These are phyloP conservation scores for Prunella strophiata DNA, from an alignment of 2,797 vertebrate genomes.

Conservation along the genomic window DNA sequence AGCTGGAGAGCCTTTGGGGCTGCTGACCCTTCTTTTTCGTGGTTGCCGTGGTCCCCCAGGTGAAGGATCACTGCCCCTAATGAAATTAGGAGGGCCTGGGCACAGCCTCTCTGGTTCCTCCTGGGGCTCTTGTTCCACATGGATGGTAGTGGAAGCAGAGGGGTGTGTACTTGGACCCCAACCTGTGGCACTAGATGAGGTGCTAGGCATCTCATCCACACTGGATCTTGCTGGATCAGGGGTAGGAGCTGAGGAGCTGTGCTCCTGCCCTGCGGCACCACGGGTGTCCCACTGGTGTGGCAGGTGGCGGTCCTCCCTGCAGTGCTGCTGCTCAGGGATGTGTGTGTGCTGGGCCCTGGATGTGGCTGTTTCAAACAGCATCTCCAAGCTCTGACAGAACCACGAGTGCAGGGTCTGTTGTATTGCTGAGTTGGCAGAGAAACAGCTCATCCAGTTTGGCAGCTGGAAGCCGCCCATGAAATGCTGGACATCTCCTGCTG, in stretches of 20 bases:
- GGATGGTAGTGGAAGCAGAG: not conserved
- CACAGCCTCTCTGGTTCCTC: not conserved
- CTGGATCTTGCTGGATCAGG: not conserved
- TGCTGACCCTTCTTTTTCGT: not conserved
- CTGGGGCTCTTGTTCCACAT: not conserved
- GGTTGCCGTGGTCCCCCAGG: rapidly evolving
- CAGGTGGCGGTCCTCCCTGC: not conserved
- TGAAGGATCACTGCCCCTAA: not conserved
- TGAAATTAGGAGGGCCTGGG: not conserved
- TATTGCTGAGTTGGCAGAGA: not conserved
- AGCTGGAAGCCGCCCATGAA: rapidly evolving
- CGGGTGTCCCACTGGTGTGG: rapidly evolving
- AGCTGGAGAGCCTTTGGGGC: not conserved
- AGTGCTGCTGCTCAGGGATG: not conserved
- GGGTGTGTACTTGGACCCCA: not conserved
- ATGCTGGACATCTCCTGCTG: rapidly evolving
- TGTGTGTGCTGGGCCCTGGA: not conserved
- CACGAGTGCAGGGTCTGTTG: not conserved
- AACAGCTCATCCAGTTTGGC: not conserved
- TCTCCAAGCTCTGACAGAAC: not conserved
- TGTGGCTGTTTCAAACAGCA: not conserved
- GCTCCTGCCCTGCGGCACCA: not conserved
- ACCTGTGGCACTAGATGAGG: not conserved
- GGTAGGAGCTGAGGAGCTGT: not conserved
- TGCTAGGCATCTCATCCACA: not conserved